phyloP scores from a whole-genome alignment of 2,113 vertebrate species.

The Ranitomeya imitator region DNA sequence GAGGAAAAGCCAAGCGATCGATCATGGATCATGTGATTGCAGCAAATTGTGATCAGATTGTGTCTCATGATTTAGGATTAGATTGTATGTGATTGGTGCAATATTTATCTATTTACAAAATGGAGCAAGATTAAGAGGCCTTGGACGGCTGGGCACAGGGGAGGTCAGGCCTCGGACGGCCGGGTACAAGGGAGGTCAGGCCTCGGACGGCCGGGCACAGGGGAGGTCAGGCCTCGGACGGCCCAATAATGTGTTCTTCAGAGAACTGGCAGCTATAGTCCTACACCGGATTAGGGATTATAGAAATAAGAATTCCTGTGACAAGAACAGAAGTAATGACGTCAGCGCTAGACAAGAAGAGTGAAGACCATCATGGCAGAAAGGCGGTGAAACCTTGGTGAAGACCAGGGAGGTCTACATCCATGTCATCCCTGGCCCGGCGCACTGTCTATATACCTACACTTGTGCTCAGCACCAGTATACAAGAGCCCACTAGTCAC shows the following conservation, averaged over 20 bases:
- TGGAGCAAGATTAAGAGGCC: not conserved
- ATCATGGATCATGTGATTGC: not conserved
- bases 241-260: not conserved
- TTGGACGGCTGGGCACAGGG: not conserved
- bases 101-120: not conserved
- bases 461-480: no score
- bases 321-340: conserved; percentile 23
- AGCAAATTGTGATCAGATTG: not conserved
- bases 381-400: not conserved
- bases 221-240: not conserved
- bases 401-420: no score
- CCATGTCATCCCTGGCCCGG: no score
- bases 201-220: no score
- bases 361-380: not conserved
- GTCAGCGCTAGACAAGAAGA: not conserved
- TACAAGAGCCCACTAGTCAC: no score
- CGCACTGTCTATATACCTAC: no score
- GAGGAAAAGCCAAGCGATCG: not conserved
- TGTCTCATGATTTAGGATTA: not conserved
- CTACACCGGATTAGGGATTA: conserved; percentile 3
- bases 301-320: conserved; percentile 36
- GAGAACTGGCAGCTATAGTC: not conserved
- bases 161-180: not conserved
- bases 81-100: not conserved
- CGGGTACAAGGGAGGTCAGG: not conserved